Conservation (phyloP, 2,888 invertebrate genomes). For the Oscheius sp. region DNA sequence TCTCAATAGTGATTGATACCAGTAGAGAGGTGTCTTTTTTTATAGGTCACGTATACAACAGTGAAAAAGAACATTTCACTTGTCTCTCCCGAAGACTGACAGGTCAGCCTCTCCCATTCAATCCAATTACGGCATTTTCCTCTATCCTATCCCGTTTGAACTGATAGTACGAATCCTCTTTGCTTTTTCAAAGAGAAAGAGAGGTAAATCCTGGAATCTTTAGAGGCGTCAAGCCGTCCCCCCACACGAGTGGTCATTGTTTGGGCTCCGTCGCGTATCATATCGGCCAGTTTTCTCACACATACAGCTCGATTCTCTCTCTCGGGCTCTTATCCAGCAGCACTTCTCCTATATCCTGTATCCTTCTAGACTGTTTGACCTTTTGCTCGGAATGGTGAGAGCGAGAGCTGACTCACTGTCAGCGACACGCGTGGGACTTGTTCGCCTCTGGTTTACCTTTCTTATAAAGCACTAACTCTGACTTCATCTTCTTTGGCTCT, state of each 20-base stretch:
- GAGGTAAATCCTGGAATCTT: constrained; percentile 6
- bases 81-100: constrained; percentile 25
- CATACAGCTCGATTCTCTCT: neutral
- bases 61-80: constrained; percentile 5
- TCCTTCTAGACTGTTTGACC: constrained; percentile 7
- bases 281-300: constrained; percentile 27
- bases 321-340: neutral
- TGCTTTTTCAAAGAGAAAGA: neutral
- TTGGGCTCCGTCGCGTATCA: constrained; percentile 26
- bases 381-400: neutral
- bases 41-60: neutral
- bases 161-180: neutral
- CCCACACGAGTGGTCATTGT: constrained; percentile 33
- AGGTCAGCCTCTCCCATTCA: neutral
- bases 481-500: no score
- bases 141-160: neutral
- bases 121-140: constrained; percentile 19
- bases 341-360: constrained; percentile 11
- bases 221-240: constrained; percentile 9
- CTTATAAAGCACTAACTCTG: no score
- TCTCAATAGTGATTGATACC: constrained; percentile 27
- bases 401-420: neutral
- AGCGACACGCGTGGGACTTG: no score
- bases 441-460: no score
- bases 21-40: neutral